Conservation (phyloP, 2,888 invertebrate genomes). For the Fragum fragum region DNA sequence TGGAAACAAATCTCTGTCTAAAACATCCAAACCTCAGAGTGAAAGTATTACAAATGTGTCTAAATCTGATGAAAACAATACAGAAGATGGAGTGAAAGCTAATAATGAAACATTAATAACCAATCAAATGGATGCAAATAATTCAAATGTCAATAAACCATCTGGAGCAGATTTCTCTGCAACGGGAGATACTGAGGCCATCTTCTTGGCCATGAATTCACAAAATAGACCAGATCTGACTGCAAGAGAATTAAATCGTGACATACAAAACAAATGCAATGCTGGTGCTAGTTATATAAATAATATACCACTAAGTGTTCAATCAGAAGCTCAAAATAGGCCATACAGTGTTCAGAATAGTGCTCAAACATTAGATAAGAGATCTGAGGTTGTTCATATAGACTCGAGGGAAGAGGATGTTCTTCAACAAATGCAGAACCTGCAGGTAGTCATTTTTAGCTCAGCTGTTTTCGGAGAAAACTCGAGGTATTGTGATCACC, state of each 20-base stretch:
- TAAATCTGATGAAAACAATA: not conserved
- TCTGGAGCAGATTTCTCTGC: slow-evolving; percentile 50
- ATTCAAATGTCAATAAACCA: not conserved
- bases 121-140: not conserved
- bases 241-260: slow-evolving; percentile 18
- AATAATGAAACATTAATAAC: not conserved
- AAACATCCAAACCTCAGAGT: not conserved
- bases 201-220: slow-evolving; percentile 45
- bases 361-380: not conserved
- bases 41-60: not conserved
- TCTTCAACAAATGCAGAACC: too few species aligned
- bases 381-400: too few species aligned
- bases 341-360: slow-evolving; percentile 20
- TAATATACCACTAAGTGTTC: not conserved
- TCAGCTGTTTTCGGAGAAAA: too few species aligned
- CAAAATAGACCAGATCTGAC: slow-evolving; percentile 18
- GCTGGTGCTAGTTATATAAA: not conserved
- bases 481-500: too few species aligned
- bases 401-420: too few species aligned
- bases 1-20: not conserved
- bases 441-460: too few species aligned
- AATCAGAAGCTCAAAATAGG: not conserved
- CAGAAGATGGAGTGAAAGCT: not conserved
- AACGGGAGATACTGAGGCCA: slow-evolving; percentile 61
- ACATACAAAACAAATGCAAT: slow-evolving; percentile 3